Percentiles rank a stretch among this genome's conserved stretches.
Evolutionary conservation across 64 coral and sea anemone species (phyloP).

Genomic region (Pachyseris speciosa): DNA sequence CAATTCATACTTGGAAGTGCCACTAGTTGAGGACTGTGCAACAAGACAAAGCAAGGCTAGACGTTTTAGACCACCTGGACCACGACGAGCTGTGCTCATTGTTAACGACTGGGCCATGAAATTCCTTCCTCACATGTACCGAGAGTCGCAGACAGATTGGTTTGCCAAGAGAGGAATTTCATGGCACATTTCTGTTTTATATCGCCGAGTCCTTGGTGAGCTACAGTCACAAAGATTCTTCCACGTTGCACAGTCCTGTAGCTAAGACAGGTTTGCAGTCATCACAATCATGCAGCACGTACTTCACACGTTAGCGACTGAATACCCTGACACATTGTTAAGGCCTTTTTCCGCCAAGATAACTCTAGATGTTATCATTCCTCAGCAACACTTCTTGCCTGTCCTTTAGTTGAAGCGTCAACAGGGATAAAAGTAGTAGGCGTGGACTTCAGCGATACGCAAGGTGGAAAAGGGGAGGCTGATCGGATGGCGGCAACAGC

Average conservation of each 20-base stretch:
- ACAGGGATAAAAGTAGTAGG: conserved; percentile 23
- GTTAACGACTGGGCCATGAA: neutral
- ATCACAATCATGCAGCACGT: neutral
- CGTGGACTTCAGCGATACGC: conserved; percentile 34
- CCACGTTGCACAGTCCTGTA: neutral
- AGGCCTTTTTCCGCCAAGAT: conserved; percentile 16
- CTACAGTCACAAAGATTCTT: neutral
- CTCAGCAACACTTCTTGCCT: conserved; percentile 14
- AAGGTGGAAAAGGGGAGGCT: conserved; percentile 33
- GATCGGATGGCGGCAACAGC: conserved; percentile 22
- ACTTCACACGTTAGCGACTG: neutral
- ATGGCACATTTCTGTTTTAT: neutral
- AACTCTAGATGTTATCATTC: conserved; percentile 47
- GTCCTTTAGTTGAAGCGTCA: neutral
- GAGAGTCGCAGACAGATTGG: neutral
- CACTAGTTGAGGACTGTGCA: conserved; percentile 6
- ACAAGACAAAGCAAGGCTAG: conserved; percentile 26
- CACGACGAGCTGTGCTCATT: neutral
- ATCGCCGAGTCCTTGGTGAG: neutral
- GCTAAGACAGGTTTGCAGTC: neutral
- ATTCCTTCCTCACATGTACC: neutral
- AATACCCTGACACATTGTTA: neutral
- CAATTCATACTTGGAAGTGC: conserved; percentile 11
- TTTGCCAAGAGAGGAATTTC: neutral
- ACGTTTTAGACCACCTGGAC: conserved; percentile 23